phyloP scores from a whole-genome alignment of 1,140 invertebrate species.

The Bombus pyrosoma region DNA sequence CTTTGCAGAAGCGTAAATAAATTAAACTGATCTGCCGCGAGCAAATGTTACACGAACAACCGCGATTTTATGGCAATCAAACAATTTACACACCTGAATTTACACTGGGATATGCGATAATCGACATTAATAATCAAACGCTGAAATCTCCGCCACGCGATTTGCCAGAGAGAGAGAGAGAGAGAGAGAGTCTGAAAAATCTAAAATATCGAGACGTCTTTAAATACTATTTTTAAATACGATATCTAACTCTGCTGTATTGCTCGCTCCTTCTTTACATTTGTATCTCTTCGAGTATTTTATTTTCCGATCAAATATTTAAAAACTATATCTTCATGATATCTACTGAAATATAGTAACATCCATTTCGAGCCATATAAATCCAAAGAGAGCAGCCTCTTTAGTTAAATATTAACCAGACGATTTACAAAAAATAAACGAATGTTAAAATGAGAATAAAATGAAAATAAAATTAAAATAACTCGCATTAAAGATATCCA shows the following conservation, averaged over 20 bases:
- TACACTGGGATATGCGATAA: constrained; percentile 24
- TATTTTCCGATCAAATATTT: background rate
- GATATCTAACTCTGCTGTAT: background rate
- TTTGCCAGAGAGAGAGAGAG: background rate
- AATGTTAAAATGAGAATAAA: background rate
- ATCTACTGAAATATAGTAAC: background rate
- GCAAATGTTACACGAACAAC: constrained; percentile 39
- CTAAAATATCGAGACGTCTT: background rate
- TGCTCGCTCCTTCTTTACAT: background rate
- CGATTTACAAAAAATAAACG: background rate
- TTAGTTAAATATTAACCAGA: background rate
- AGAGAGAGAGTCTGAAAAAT: background rate
- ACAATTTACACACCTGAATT: constrained; percentile 42
- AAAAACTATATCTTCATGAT: background rate
- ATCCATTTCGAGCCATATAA: background rate
- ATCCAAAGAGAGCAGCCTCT: background rate
- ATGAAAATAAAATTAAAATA: background rate
- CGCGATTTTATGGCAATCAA: constrained; percentile 8
- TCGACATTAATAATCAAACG: constrained; percentile 34
- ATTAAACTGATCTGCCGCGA: constrained; percentile 34
- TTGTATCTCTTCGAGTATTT: background rate
- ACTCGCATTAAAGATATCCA: no score
- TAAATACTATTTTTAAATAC: background rate
- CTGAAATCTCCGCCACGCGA: background rate
- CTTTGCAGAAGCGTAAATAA: constrained; percentile 34